These are phyloP conservation scores for Chloropsis hardwickii DNA, from an alignment of 2,113 vertebrate genomes.

Conservation along the genomic window DNA sequence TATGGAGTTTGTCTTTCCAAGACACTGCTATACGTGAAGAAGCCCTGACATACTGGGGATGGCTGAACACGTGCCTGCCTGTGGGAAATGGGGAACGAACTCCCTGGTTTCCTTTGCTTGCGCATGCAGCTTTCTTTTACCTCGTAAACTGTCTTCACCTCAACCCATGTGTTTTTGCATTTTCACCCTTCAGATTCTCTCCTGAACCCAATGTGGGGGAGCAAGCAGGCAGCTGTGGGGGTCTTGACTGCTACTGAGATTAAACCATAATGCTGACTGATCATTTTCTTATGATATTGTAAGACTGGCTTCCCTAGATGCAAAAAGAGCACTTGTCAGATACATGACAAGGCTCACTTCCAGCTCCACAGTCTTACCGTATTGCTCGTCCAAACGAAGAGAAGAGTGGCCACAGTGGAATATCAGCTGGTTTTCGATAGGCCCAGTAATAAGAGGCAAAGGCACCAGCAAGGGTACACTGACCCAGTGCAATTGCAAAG, in stretches of 20 bases:
- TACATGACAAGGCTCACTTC: neutral
- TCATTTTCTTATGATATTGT: neutral
- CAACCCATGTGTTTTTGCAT: accelerated
- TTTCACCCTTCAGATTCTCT: neutral
- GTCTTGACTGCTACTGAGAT: accelerated
- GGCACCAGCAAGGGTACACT: constrained; percentile 92
- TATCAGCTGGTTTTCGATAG: constrained; percentile 86
- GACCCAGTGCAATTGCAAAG: constrained; percentile 90
- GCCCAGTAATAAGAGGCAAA: constrained; percentile 98
- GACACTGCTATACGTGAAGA: accelerated
- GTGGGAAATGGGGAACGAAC: neutral
- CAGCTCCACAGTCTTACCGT: constrained; percentile 70
- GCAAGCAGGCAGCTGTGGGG: accelerated
- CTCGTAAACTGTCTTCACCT: neutral
- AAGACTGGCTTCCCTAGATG: neutral
- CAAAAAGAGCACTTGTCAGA: neutral
- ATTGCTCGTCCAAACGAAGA: constrained; percentile 89
- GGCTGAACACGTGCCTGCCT: neutral
- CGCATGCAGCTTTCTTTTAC: neutral
- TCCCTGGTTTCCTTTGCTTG: neutral
- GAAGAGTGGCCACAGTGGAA: constrained; percentile 86
- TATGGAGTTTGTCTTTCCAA: neutral
- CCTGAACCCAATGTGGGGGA: neutral
- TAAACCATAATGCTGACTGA: neutral
- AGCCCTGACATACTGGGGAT: neutral